phyloP scores from a whole-genome alignment of 2,797 vertebrate species.

The Gambelia wislizenii region DNA sequence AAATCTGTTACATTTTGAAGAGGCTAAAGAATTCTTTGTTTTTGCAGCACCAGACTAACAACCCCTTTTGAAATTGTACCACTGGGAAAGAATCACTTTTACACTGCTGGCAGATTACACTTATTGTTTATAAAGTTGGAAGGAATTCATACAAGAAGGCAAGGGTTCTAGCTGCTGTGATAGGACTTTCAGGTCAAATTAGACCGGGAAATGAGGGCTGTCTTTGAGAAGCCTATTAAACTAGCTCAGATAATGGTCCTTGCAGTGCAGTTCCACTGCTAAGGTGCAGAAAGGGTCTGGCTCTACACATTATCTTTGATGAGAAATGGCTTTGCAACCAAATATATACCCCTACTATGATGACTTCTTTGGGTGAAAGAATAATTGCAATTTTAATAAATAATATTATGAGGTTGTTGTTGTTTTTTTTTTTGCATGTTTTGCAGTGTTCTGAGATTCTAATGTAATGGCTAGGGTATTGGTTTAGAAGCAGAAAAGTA shows the following conservation, averaged over 20 bases:
- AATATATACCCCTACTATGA: not conserved
- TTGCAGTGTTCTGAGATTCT: too few species aligned
- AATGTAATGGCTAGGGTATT: not conserved
- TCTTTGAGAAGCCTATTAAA: not conserved
- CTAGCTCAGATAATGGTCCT: not conserved
- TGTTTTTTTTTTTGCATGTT: too few species aligned
- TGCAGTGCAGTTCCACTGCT: not conserved
- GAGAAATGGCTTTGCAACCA: too few species aligned
- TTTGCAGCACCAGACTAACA: too few species aligned
- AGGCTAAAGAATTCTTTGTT: too few species aligned
- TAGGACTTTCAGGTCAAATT: not conserved
- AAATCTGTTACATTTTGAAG: too few species aligned
- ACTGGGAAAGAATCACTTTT: not conserved
- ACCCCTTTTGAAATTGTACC: not conserved
- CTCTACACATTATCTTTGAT: not conserved
- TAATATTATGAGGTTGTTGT: too few species aligned
- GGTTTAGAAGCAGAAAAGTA: not conserved
- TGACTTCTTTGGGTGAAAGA: not conserved
- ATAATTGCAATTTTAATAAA: not conserved
- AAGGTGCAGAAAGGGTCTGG: not conserved
- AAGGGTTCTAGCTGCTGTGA: not conserved
- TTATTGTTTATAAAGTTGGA: not conserved
- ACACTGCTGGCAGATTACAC: not conserved
- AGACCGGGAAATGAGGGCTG: not conserved
- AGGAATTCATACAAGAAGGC: not conserved